phyloP scores from a whole-genome alignment of 2,113 vertebrate genomes.

The Otis tarda region DNA sequence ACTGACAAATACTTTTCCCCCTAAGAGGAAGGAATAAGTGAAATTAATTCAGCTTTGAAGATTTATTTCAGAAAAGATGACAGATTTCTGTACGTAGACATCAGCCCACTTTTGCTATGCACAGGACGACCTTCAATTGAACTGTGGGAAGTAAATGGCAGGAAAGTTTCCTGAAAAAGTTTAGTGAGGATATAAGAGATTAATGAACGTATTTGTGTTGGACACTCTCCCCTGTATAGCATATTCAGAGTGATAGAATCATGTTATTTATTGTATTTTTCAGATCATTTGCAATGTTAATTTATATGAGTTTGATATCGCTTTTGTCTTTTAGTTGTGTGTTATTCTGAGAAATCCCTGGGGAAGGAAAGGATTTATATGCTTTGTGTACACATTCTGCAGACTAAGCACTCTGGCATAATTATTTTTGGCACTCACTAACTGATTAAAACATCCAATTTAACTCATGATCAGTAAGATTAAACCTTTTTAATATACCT shows the following conservation, averaged over 20 bases:
- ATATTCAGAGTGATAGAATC: slow-evolving; percentile 86
- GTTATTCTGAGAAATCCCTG: slow-evolving; percentile 89
- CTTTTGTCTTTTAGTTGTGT: slow-evolving; percentile 91
- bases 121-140: slow-evolving; percentile 87
- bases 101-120: slow-evolving; percentile 71
- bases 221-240: slow-evolving; percentile 78
- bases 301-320: slow-evolving; percentile 93
- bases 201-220: slow-evolving; percentile 91
- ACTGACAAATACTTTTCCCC: neutral
- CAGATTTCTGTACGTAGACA: slow-evolving; percentile 48
- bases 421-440: slow-evolving; percentile 92
- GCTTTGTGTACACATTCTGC: slow-evolving; percentile 90
- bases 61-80: slow-evolving; percentile 55
- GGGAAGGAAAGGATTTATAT: slow-evolving; percentile 91
- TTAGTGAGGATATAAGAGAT: slow-evolving; percentile 82
- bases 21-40: slow-evolving; percentile 21
- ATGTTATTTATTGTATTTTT: slow-evolving; percentile 92
- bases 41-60: slow-evolving; percentile 63
- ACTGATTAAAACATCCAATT: slow-evolving; percentile 90
- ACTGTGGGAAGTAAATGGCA: slow-evolving; percentile 85
- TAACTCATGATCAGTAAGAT: slow-evolving; percentile 89
- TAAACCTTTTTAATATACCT: slow-evolving; percentile 89
- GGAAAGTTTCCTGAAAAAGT: slow-evolving; percentile 91
- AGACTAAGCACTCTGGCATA: slow-evolving; percentile 92
- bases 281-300: slow-evolving; percentile 97